Conservation (phyloP, 1,140 invertebrate genomes). For the Drosophila varians region DNA sequence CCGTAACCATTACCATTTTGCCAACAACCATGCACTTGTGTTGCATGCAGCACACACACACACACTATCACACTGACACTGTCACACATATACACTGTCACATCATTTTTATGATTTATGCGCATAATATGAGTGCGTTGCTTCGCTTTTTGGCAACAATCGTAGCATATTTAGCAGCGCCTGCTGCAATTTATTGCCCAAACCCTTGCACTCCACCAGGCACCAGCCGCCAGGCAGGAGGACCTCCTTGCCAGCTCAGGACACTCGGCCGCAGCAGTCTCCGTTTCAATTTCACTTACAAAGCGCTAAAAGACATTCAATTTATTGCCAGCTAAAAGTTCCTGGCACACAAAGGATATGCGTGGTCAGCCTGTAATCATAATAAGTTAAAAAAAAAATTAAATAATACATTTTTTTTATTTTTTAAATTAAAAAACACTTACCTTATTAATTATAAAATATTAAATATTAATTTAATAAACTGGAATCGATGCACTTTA, state of each 20-base stretch:
- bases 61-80: neutral
- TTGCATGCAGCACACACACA: constrained; percentile 15
- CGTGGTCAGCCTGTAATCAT: too few species aligned
- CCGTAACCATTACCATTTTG: neutral
- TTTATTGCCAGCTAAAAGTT: neutral
- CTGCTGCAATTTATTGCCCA: constrained; percentile 62
- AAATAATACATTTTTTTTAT: too few species aligned
- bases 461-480: too few species aligned
- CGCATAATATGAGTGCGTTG: constrained; percentile 39
- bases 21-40: constrained; percentile 45
- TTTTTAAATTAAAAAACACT: too few species aligned
- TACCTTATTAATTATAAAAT: too few species aligned
- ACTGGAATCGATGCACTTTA: too few species aligned
- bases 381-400: too few species aligned
- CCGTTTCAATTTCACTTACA: neutral
- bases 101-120: constrained; percentile 64
- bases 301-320: neutral
- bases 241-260: too few species aligned
- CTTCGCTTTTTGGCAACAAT: constrained; percentile 36
- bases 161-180: constrained; percentile 51
- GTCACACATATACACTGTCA: neutral
- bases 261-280: neutral
- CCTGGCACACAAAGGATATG: neutral
- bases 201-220: neutral
- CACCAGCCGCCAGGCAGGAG: too few species aligned